A percentile compares a stretch with the other conserved stretches of the same genome.
Conservation (phyloP, 2,113 vertebrate species). For the Lipotes vexillifer region DNA sequence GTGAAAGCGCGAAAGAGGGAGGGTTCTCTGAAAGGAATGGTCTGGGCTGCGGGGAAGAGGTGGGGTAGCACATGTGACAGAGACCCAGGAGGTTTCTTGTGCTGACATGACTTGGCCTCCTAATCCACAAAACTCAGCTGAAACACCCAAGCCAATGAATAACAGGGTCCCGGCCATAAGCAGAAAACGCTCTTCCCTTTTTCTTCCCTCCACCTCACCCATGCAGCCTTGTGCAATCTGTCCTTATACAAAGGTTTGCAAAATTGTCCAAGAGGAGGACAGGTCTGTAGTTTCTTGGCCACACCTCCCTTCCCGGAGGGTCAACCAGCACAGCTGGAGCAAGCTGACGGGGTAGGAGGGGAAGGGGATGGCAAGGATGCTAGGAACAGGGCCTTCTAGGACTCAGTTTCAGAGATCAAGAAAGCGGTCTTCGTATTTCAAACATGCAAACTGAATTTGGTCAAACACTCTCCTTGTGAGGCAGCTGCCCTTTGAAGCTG, state of each 20-base stretch:
- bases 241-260: conserved; percentile 39
- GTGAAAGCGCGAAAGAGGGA: neutral
- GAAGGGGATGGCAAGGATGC: neutral
- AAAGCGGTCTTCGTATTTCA: neutral
- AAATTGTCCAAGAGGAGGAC: neutral
- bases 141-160: neutral
- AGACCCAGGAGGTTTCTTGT: conserved; percentile 24
- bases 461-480: neutral
- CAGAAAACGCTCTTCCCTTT: conserved; percentile 56
- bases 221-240: conserved; percentile 25
- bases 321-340: neutral
- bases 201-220: neutral
- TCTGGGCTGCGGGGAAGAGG: neutral
- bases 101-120: conserved; percentile 32
- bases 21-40: neutral
- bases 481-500: conserved; percentile 34
- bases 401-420: neutral
- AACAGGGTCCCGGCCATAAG: conserved; percentile 22
- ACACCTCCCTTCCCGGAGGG: neutral
- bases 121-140: conserved; percentile 49
- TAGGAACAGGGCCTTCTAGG: neutral
- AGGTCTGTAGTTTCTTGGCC: neutral
- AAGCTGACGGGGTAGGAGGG: rapidly evolving
- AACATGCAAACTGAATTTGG: neutral
- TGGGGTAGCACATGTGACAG: neutral